These are phyloP conservation scores for Mamestra brassicae DNA, from an alignment of 2,888 invertebrate species.

Conservation along the genomic window DNA sequence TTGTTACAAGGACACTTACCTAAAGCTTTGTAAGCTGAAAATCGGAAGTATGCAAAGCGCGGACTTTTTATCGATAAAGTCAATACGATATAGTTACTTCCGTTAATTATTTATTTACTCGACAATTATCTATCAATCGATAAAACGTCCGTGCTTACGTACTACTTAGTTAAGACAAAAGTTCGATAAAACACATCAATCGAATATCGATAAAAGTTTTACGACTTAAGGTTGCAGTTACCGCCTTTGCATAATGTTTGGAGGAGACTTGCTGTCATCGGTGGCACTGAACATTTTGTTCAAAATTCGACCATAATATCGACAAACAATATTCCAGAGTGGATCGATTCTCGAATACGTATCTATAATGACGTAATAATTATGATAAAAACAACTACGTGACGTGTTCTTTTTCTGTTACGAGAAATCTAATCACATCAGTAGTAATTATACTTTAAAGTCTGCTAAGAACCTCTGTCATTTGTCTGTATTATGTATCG, in stretches of 20 bases:
- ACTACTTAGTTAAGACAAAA: conserved; percentile 17
- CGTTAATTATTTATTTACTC: conserved; percentile 63
- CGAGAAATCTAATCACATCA: conserved; percentile 14
- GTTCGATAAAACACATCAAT: conserved; percentile 47
- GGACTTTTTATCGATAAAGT: conserved; percentile 63
- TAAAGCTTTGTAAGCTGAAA: conserved; percentile 44
- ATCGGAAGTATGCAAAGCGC: conserved; percentile 32
- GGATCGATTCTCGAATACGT: conserved; percentile 50
- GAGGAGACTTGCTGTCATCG: conserved; percentile 3
- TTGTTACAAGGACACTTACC: conserved; percentile 51
- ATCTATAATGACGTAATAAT: conserved; percentile 38
- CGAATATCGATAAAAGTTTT: conserved; percentile 36
- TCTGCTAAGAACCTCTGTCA: conserved; percentile 11
- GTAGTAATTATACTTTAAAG: conserved; percentile 1
- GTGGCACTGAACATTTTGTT: conserved; percentile 5
- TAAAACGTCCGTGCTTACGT: conserved; percentile 54
- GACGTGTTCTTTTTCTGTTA: conserved; percentile 27
- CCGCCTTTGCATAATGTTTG: conserved; percentile 46
- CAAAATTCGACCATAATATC: conserved; percentile 49
- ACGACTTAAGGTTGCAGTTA: conserved; percentile 51
- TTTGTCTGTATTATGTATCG: conserved; percentile 59
- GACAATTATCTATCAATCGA: conserved; percentile 58
- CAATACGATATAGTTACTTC: conserved; percentile 55
- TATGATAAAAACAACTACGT: conserved; percentile 19
- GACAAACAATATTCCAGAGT: conserved; percentile 36